Percentiles rank a stretch among this genome's conserved stretches.
Evolutionary conservation across 2,888 invertebrate species (phyloP).

Genomic region (Adineta ricciae): DNA sequence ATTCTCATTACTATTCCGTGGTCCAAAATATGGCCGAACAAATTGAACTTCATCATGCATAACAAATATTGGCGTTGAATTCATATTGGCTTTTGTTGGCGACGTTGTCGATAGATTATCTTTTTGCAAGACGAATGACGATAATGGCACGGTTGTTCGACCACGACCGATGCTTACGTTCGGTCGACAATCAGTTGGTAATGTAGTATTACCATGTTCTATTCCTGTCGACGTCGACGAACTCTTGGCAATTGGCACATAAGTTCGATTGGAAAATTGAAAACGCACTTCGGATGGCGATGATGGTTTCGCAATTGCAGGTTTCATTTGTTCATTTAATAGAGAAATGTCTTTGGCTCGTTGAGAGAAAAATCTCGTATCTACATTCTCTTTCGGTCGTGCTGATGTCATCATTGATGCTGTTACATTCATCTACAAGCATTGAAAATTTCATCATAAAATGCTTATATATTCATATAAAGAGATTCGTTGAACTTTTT

Average conservation of each 20-base stretch:
- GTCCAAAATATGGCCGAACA: background rate
- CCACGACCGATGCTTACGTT: background rate
- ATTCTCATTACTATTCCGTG: background rate
- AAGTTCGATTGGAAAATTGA: background rate
- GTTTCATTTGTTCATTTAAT: background rate
- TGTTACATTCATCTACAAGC: background rate
- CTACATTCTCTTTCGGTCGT: background rate
- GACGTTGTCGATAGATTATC: background rate
- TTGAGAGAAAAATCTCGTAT: background rate
- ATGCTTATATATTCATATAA: background rate
- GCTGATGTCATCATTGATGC: background rate
- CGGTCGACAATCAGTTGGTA: background rate
- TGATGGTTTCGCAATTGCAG: background rate
- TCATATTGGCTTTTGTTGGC: background rate
- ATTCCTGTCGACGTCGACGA: background rate
- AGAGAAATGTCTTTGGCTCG: background rate
- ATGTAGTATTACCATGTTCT: background rate
- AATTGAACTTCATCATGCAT: slow-evolving; percentile 5
- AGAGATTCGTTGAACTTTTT: background rate
- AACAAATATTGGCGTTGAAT: background rate
- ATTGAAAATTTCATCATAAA: background rate
- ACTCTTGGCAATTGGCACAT: background rate
- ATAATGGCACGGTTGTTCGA: background rate
- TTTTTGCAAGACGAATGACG: background rate
- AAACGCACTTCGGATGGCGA: background rate